phyloP scores from a whole-genome alignment of 2,888 invertebrate species.

The Campoplex capitator region DNA sequence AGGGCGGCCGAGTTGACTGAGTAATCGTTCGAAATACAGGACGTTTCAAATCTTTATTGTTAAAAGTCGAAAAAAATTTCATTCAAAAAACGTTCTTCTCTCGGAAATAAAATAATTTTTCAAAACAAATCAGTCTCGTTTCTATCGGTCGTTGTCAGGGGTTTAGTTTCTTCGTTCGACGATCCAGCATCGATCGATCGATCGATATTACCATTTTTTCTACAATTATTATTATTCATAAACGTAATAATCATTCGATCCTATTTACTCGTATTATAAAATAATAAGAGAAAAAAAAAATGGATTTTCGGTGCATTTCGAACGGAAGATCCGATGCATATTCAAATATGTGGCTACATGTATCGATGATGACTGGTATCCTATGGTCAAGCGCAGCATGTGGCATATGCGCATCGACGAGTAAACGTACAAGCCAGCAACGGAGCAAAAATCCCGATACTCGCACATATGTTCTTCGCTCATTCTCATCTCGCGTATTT shows the following conservation, averaged over 20 bases:
- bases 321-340: conserved; percentile 11
- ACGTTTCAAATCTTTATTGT: not conserved
- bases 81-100: not conserved
- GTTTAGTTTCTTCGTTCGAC: no score
- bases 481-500: conserved; percentile 56
- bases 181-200: no score
- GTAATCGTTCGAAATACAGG: not conserved
- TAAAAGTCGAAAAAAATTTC: not conserved
- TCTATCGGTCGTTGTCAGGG: not conserved
- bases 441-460: conserved; percentile 55
- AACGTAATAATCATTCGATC: no score
- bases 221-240: no score
- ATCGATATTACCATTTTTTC: no score
- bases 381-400: conserved; percentile 67
- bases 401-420: conserved; percentile 56
- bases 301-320: not conserved
- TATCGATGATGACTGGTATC: conserved; percentile 42
- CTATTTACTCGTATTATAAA: not conserved
- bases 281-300: not conserved
- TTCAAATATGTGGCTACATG: conserved; percentile 4
- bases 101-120: not conserved
- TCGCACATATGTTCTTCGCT: conserved; percentile 59
- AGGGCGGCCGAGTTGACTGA: not conserved
- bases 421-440: conserved; percentile 9
- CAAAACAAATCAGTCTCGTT: not conserved